Evolutionary conservation across 2,888 invertebrate genomes (phyloP).

Genomic region (Rotaria macrura): DNA sequence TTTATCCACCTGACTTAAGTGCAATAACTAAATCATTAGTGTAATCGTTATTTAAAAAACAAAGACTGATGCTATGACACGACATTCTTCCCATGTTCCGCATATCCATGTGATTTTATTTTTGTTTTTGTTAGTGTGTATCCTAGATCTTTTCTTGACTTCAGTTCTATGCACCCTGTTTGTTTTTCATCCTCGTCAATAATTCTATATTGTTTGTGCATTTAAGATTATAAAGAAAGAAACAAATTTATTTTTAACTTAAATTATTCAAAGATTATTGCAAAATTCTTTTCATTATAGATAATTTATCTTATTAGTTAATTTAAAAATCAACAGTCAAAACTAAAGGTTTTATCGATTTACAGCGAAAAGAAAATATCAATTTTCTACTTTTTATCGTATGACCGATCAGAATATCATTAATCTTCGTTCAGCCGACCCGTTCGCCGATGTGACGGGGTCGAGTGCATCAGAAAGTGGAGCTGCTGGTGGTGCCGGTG

Average conservation of each 20-base stretch:
- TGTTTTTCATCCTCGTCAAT: not conserved
- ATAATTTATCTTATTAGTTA: not conserved
- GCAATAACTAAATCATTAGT: not conserved
- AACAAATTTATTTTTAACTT: not conserved
- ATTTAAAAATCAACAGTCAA: not conserved
- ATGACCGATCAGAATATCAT: slow-evolving; percentile 20
- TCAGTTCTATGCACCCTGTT: not conserved
- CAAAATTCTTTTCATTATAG: not conserved
- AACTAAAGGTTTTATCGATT: not conserved
- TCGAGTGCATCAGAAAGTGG: not conserved
- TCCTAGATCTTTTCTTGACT: not conserved
- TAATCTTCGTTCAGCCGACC: slow-evolving; percentile 4
- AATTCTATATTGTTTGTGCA: not conserved
- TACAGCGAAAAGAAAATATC: too few relatives aligned
- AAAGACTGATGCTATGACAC: too few relatives aligned
- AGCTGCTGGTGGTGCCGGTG: not conserved
- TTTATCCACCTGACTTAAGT: not conserved
- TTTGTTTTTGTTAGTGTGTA: not conserved
- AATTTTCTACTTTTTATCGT: not conserved
- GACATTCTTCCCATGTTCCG: not conserved
- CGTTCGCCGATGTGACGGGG: not conserved
- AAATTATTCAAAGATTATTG: not conserved
- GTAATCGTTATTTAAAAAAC: not conserved
- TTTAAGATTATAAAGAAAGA: not conserved
- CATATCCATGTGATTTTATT: not conserved